Base-by-base conservation (phyloP, 2,113 vertebrate genomes). In the Scatophagus argus region DNA sequence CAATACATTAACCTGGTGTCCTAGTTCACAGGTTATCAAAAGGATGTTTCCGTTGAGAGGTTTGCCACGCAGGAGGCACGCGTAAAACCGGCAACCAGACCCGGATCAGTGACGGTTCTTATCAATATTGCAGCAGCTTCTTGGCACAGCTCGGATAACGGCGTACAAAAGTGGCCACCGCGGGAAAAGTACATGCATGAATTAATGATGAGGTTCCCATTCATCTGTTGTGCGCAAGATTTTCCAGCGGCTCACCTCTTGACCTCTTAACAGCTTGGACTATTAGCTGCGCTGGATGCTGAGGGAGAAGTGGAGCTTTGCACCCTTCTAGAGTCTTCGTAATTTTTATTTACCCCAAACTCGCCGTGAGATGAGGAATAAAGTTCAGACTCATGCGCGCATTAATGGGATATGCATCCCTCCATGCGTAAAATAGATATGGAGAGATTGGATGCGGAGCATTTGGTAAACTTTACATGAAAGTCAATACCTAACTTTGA, bases 221-320 rank as follows among this genome's bases (percentile, higher is more conserved):
- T 94, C 93, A 93, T 87, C 71, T 81, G 25, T 21, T 74, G 55
- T 72, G 74, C 74, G 88, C 86, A 94, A 93, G 79, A 91, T 94
- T 95, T 95, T 95, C 94, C 94, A 92, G 77, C 25, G 54, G 78
- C 75, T 91, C 82, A 88, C 89, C 88, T 66, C 61, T 17, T 93
- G 91, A 94, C 93, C 93, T 77, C 32, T 72, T 51, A 61, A 91
- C 82, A 80, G 77, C 81, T 49, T 55, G 52, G 47, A 62, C 84
- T 7, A 76, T 79, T 87, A 77, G 63, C 19, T 39, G 61, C 10
- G n/a, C 43, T 49, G 70, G 52, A 64, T 13, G 19, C 41, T 10
- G 60, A 27, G 19, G 25, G 23, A 55, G 51, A 75, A 70, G 11
- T 21, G 8, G 19, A 83, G 29, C 60, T 66, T 77, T 66, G 81